Evolutionary conservation across 1,140 invertebrate genomes (phyloP).

Genomic region (Scaptomyza hsui): DNA sequence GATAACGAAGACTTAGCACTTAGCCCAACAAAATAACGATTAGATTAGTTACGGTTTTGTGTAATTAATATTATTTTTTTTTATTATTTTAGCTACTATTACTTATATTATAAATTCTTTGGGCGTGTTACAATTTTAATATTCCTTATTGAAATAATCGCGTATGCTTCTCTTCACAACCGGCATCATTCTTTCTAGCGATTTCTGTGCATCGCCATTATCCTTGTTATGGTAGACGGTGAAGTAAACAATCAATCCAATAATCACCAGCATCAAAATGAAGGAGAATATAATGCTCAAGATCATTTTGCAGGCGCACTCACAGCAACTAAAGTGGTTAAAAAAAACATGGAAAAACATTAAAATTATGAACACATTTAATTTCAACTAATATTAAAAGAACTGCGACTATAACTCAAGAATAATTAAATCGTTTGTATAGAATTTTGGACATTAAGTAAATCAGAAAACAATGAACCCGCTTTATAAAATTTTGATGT

Average conservation of each 20-base stretch:
- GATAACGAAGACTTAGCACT: constrained; percentile 57
- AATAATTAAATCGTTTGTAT: no score
- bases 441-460: neutral
- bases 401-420: no score
- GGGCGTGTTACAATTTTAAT: constrained; percentile 27
- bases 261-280: constrained; percentile 61
- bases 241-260: constrained; percentile 78
- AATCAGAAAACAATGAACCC: neutral
- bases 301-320: constrained; percentile 76
- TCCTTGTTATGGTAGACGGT: constrained; percentile 71
- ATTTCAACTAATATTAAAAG: neutral
- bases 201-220: constrained; percentile 36
- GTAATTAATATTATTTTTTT: constrained; percentile 16
- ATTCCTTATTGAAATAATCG: constrained; percentile 65
- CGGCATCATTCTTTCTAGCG: constrained; percentile 43
- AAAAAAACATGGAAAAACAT: neutral
- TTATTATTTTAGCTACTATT: constrained; percentile 37
- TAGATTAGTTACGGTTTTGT: constrained; percentile 38
- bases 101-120: constrained; percentile 62
- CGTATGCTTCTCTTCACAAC: constrained; percentile 65
- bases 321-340: constrained; percentile 67
- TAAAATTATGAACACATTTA: neutral
- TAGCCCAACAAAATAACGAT: constrained; percentile 1
- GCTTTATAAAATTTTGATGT: no score
- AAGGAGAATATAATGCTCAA: constrained; percentile 68